A percentile compares a stretch with the other conserved stretches of the same genome.
Evolutionary conservation across 2,113 vertebrate genomes (phyloP).

Genomic region (Oreocharis arfaki): DNA sequence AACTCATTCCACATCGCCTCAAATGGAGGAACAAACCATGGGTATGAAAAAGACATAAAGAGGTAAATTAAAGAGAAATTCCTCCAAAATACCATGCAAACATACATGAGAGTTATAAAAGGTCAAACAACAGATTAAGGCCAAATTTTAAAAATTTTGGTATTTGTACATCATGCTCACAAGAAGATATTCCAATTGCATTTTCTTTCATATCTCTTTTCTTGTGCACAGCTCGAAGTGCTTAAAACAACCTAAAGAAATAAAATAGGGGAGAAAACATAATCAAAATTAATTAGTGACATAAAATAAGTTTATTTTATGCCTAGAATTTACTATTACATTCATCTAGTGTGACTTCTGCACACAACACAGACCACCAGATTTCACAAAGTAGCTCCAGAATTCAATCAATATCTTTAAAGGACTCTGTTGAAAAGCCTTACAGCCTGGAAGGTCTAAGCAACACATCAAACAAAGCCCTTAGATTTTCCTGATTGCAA

Average conservation of each 20-base stretch:
- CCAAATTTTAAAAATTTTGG: background rate
- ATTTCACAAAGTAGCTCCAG: background rate
- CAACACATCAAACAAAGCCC: background rate
- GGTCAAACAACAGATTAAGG: background rate
- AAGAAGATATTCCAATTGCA: background rate
- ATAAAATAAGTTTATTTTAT: background rate
- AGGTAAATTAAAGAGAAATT: background rate
- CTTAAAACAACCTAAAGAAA: background rate
- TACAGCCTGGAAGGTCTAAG: background rate
- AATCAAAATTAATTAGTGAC: background rate
- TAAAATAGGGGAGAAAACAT: rapidly evolving
- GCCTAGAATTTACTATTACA: background rate
- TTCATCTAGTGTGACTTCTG: background rate
- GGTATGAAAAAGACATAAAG: background rate
- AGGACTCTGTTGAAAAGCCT: background rate
- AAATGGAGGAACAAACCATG: background rate
- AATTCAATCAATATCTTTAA: background rate
- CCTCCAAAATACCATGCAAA: background rate
- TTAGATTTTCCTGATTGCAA: background rate
- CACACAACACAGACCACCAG: background rate
- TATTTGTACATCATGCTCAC: background rate
- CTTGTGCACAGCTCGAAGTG: background rate
- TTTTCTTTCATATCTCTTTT: background rate
- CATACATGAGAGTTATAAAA: background rate
- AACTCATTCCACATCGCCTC: background rate